These are phyloP conservation scores for Coreoperca whiteheadi DNA, from an alignment of 2,113 vertebrate genomes.

Conservation along the genomic window DNA sequence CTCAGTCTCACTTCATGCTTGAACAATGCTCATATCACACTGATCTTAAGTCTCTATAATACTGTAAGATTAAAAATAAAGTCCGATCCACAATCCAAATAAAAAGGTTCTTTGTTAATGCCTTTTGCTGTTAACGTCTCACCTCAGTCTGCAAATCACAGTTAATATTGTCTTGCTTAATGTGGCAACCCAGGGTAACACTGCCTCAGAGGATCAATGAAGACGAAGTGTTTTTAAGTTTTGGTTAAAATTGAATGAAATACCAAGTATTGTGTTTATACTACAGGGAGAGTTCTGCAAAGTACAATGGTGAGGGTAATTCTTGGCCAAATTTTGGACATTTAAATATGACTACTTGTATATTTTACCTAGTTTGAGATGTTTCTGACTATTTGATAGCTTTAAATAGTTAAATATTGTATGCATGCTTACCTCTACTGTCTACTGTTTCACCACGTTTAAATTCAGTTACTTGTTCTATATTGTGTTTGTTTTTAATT, in stretches of 20 bases:
- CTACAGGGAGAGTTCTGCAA: neutral
- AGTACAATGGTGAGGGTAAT: neutral
- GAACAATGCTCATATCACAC: slow-evolving; percentile 3
- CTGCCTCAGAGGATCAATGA: slow-evolving; percentile 16
- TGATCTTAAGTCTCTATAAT: slow-evolving; percentile 28
- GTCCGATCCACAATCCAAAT: slow-evolving; percentile 30
- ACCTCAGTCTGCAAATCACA: neutral
- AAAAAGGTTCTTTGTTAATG: slow-evolving; percentile 55
- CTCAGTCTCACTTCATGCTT: slow-evolving; percentile 34
- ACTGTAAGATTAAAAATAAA: slow-evolving; percentile 45
- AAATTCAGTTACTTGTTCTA: neutral
- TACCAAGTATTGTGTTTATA: neutral
- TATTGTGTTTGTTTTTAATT: neutral
- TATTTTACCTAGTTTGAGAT: neutral
- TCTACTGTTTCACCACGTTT: neutral
- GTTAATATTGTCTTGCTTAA: slow-evolving; percentile 7
- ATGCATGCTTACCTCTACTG: neutral
- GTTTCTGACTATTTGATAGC: neutral
- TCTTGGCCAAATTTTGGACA: neutral
- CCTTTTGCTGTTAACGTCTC: slow-evolving; percentile 37
- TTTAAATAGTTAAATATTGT: slow-evolving; percentile 5
- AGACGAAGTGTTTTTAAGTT: neutral
- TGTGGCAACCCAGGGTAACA: slow-evolving; percentile 20
- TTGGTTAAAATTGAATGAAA: neutral
- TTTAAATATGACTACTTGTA: neutral